phyloP scores from a whole-genome alignment of 1,140 invertebrate species.

The Lepidurus arcticus region DNA sequence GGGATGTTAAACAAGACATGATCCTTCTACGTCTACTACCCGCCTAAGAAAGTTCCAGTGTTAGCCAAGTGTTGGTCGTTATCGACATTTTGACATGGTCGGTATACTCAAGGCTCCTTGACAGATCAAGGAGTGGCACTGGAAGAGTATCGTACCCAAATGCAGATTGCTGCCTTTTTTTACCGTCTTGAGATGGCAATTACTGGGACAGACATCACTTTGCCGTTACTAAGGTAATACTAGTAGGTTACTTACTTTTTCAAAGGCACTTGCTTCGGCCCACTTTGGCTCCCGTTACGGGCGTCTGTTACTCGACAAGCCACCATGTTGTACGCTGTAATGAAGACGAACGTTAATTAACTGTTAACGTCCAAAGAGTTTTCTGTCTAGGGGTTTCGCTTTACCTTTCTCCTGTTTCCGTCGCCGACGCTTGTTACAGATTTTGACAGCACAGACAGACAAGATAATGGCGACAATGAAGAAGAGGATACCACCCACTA shows the following conservation, averaged over 20 bases:
- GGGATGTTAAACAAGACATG: constrained; percentile 13
- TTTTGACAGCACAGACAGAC: constrained; percentile 91
- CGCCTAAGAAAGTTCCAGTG: constrained; percentile 2
- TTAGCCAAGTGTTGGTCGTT: constrained; percentile 18
- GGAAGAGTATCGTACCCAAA: not conserved
- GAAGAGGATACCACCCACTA: constrained; percentile 89
- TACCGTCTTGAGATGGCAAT: not conserved
- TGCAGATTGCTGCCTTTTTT: not conserved
- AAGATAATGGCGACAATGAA: constrained; percentile 94
- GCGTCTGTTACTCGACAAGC: constrained; percentile 87
- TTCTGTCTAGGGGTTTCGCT: constrained; percentile 29
- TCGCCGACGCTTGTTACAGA: constrained; percentile 91
- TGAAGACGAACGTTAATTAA: constrained; percentile 22
- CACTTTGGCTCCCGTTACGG: constrained; percentile 72
- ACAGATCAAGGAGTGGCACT: no score
- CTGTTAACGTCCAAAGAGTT: no score
- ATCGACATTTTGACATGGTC: not conserved
- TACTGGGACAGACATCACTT: not conserved
- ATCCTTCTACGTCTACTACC: constrained; percentile 14
- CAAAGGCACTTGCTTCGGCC: constrained; percentile 84
- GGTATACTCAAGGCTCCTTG: not conserved
- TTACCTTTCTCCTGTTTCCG: constrained; percentile 95
- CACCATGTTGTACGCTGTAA: constrained; percentile 91
- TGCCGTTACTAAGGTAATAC: not conserved
- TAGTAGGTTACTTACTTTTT: constrained; percentile 66